phyloP scores from a whole-genome alignment of 2,888 invertebrate species.

The Trileptium ribeirensis region DNA sequence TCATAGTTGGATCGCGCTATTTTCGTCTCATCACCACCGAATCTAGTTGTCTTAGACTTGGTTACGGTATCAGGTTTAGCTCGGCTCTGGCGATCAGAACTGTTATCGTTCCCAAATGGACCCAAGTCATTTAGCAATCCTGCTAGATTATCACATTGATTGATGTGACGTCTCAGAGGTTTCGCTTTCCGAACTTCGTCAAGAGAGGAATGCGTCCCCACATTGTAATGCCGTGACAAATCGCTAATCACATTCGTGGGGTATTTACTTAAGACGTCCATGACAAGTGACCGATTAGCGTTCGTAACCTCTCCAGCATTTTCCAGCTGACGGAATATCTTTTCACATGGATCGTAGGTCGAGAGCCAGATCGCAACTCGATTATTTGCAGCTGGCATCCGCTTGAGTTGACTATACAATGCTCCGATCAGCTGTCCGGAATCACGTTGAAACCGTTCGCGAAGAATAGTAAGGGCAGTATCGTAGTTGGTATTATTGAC shows the following conservation, averaged over 20 bases:
- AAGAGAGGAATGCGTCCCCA: not conserved
- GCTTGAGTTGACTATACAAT: not conserved
- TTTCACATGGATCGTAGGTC: not conserved
- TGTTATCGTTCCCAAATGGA: not conserved
- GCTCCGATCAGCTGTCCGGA: not conserved
- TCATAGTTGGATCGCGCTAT: too few species aligned
- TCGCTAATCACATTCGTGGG: not conserved
- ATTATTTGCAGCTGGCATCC: not conserved
- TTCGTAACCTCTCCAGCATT: not conserved
- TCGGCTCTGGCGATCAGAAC: too few species aligned
- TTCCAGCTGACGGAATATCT: not conserved
- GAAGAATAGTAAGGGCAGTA: not conserved
- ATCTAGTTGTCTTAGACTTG: too few species aligned
- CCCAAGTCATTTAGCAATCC: not conserved
- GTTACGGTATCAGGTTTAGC: too few species aligned
- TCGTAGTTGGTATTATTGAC: not conserved
- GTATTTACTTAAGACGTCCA: not conserved
- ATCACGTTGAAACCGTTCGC: not conserved
- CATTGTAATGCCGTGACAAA: not conserved
- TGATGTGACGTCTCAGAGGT: not conserved
- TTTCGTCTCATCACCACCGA: too few species aligned
- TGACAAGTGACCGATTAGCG: not conserved
- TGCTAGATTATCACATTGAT: not conserved
- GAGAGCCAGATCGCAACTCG: not conserved
- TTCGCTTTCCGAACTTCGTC: not conserved